phyloP scores from a whole-genome alignment of 2,888 invertebrate genomes.

The Callyntrura guangdongensis region DNA sequence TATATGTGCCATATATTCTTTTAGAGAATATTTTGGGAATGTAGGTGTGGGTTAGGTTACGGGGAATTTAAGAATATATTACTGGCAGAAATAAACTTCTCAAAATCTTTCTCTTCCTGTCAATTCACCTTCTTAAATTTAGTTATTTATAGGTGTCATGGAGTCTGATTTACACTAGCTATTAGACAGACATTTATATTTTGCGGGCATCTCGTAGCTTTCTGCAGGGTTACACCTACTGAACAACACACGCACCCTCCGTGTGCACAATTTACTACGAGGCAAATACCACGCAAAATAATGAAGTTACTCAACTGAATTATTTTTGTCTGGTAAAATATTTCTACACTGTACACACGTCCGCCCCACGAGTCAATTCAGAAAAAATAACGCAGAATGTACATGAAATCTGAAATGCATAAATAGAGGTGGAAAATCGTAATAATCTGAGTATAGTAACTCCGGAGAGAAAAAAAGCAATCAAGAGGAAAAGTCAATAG shows the following conservation, averaged over 20 bases:
- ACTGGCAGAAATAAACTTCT: conserved; percentile 45
- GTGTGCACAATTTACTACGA: too few relatives aligned
- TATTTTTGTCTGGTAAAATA: background rate
- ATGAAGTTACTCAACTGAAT: background rate
- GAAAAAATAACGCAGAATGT: background rate
- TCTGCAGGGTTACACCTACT: background rate
- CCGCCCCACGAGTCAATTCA: background rate
- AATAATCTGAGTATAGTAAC: conserved; percentile 3
- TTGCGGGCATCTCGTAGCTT: background rate
- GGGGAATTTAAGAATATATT: background rate
- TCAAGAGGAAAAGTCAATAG: conserved; percentile 60
- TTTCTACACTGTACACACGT: background rate
- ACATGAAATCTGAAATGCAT: conserved; percentile 43
- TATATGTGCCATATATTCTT: too few relatives aligned
- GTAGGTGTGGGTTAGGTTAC: too few relatives aligned
- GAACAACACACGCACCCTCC: too few relatives aligned
- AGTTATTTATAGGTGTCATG: background rate
- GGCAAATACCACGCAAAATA: background rate
- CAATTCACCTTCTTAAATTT: conserved; percentile 3
- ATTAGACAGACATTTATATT: background rate
- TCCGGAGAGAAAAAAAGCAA: conserved; percentile 7
- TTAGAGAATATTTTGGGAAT: too few relatives aligned
- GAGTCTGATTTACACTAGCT: background rate
- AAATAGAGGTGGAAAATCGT: conserved; percentile 7
- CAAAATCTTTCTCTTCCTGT: conserved; percentile 30